A percentile compares a stretch with the other conserved stretches of the same genome.
Evolutionary conservation across 2,888 invertebrate genomes (phyloP).

Genomic region (Eilema depressum): DNA sequence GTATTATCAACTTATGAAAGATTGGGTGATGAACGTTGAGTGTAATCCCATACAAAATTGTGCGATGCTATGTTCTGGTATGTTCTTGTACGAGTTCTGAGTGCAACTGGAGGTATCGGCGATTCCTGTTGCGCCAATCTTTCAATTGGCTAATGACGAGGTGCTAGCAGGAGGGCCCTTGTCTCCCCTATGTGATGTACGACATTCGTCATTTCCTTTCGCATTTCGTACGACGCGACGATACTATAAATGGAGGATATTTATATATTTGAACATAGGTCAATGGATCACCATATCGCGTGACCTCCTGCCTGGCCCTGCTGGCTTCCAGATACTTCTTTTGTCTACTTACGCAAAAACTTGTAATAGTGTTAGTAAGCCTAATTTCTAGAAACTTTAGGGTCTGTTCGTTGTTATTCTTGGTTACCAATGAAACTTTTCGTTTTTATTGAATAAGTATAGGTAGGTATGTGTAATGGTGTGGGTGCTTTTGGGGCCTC

Average conservation of each 20-base stretch:
- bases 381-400: neutral
- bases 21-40: constrained; percentile 20
- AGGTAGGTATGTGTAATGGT: neutral
- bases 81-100: constrained; percentile 61
- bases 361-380: neutral
- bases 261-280: constrained; percentile 49
- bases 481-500: too few relatives aligned
- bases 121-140: constrained; percentile 74
- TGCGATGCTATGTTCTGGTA: constrained; percentile 43
- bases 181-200: constrained; percentile 76
- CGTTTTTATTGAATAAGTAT: neutral
- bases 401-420: neutral
- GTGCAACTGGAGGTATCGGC: constrained; percentile 66
- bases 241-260: constrained; percentile 54
- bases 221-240: constrained; percentile 62
- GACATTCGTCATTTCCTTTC: constrained; percentile 75
- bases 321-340: neutral
- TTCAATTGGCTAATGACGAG: constrained; percentile 82
- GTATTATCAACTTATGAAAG: constrained; percentile 18
- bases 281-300: constrained; percentile 39
- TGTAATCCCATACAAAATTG: constrained; percentile 33
- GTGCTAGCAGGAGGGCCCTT: constrained; percentile 77
- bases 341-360: neutral
- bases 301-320: constrained; percentile 25
- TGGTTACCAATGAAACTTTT: neutral